Evolutionary conservation across 2,888 invertebrate genomes (phyloP), one percentile per base, ranked within the genome.

Genomic region (Cosmia pyralina): DNA sequence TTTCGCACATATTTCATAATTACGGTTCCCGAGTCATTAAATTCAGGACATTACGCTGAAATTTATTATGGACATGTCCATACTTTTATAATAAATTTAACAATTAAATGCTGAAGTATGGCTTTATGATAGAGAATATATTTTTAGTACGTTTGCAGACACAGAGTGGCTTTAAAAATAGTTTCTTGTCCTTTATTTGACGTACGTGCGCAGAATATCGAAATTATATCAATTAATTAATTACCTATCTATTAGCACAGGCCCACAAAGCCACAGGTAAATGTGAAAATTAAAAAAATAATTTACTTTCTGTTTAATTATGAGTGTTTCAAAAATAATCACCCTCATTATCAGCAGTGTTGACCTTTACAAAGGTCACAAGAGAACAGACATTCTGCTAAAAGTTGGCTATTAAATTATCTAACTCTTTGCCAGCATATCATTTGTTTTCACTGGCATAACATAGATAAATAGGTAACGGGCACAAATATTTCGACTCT

Each of bases 1-100:
- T 63, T 28, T 41, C 64, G 53, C 67, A 34, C 59, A 72, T 81
- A 68, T 72, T 80, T 80, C 71, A 80, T 66, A 77, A 81, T 80
- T 80, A 80, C 65, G 60, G 62, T 44, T 13, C 22, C 34, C 11
- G 67, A 65, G 55, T 72, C 64, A 72, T 77, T 77, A 80, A 82
- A 55, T 81, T 77, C 59, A 22, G 71, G 50, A 50, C 71, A 69
- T 81, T 66, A 82, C 38, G 68, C 22, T 62, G 48, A 57, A 79
- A 79, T 80, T 77, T 81, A 80, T 72, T 65, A 55, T 59, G 46
- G 46, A 28, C 48, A 58, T 66, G 53, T 67, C 44, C 59, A 71
- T 76, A 62, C 60, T 71, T 71, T 58, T 5, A 60, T 68, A 53
- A 62, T n/a, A n/a, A n/a, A n/a, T 81, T 62, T 65, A 46, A 58